These are phyloP conservation scores for Taxidea taxus DNA, from an alignment of 2,113 vertebrate species.

Conservation along the genomic window DNA sequence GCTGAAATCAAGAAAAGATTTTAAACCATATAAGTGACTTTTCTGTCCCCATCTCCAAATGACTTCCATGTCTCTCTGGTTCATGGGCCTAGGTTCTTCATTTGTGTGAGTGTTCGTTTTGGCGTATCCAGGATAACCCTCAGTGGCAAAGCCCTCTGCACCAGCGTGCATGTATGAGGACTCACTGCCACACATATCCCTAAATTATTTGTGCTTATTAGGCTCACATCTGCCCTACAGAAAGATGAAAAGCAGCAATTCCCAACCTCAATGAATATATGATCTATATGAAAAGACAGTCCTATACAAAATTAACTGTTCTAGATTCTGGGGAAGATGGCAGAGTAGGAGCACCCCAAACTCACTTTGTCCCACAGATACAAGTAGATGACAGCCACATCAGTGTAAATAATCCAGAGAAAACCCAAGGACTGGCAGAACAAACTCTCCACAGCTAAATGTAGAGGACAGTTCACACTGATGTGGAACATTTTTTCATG, in stretches of 20 bases:
- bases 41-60: neutral
- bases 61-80: neutral
- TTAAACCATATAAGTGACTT: neutral
- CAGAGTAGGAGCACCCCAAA: neutral
- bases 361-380: neutral
- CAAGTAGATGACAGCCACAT: neutral
- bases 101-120: neutral
- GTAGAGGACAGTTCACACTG: neutral
- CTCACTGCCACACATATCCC: neutral
- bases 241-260: neutral
- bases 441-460: neutral
- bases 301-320: neutral
- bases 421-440: neutral
- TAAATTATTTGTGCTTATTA: neutral
- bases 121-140: neutral
- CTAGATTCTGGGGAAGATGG: neutral
- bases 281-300: neutral
- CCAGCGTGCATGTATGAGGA: neutral
- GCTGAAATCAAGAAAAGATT: neutral
- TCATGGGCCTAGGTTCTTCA: neutral
- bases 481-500: neutral
- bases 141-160: neutral
- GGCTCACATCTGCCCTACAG: neutral
- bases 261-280: neutral
- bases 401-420: neutral